Conservation (phyloP, 2,797 vertebrate genomes). For the Platyrinchus mystaceus region DNA sequence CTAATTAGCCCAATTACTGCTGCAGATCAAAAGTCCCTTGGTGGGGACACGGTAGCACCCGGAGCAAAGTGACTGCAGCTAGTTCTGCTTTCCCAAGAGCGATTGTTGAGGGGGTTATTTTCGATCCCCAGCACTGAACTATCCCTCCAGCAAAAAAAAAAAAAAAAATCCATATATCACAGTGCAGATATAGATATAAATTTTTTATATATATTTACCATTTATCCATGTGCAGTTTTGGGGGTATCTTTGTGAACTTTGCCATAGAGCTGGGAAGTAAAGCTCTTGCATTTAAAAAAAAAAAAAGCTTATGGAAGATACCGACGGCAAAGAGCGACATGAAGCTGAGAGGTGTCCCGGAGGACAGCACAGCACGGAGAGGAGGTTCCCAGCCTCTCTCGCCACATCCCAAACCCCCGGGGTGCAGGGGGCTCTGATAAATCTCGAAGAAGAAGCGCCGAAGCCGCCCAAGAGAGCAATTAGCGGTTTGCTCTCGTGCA, state of each 20-base stretch:
- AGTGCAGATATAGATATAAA: background rate
- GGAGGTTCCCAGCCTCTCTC: background rate
- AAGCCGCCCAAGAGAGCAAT: background rate
- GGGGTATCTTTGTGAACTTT: background rate
- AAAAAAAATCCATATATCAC: background rate
- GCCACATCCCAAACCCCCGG: background rate
- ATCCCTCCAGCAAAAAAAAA: background rate
- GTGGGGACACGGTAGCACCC: background rate
- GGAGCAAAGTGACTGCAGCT: background rate
- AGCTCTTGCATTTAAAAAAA: background rate
- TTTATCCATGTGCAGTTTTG: background rate
- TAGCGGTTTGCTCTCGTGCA: background rate
- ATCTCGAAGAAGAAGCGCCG: background rate
- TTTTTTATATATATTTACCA: background rate
- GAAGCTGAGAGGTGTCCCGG: background rate
- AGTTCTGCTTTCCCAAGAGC: background rate
- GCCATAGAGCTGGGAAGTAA: background rate
- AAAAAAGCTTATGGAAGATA: background rate
- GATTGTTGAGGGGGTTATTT: background rate
- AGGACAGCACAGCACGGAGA: rapidly evolving
- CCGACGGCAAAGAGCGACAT: rapidly evolving
- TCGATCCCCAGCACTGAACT: background rate
- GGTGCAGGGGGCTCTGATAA: background rate
- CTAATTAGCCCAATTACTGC: background rate
- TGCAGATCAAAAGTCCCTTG: background rate